Evolutionary conservation across 2,797 vertebrate species (phyloP), one percentile per base, ranked within the genome.

Genomic region (Microctenopoma lineatum): DNA sequence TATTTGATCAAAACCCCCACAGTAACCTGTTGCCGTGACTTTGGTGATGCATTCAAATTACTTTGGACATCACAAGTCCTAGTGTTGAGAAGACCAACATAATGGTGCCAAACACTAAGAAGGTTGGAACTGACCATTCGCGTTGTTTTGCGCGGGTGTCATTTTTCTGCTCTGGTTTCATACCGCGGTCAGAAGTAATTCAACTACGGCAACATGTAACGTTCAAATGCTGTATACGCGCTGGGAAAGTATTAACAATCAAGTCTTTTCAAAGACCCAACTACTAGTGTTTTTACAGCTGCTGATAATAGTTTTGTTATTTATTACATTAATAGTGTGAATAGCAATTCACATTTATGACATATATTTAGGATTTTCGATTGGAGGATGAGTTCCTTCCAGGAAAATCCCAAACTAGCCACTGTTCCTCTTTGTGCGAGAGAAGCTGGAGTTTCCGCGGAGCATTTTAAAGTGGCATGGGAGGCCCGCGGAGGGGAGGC

Each of bases 1-100:
- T 4, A 47, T 8, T 9, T 11, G n/a, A 15, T 9, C 25, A 7
- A 5, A 15, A 66, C 41, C 41, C n/a, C 21, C 5, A 10, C 8
- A 50, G 4, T 34, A 32, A 72, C 52, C 46, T 79, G 67, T 78
- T 78, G 63, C 34, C 1, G 1, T 50, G 18, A 3, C 9, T 9
- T 1, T 5, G 7, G 3, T 34, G 66, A 38, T 59, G 46, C 55
- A 2, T 70, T 76, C 13, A 63, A 0, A 26, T 11, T 14, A 25
- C 27, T 13, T 54, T 1, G 41, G 59, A 69, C 51, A 50, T 51
- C 0, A 18, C 0, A 47, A 0, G 0, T 2, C 13, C 4, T 0
- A 11, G 0, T 18, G 7, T 2, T 55, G 8, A 29, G 50, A 55
- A 56, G 8, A 26, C 11, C 8, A 32, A 50, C 5, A 25, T 21